Evolutionary conservation across 2,113 vertebrate species (phyloP).

Genomic region (Sterrhoptilus dennistouni): DNA sequence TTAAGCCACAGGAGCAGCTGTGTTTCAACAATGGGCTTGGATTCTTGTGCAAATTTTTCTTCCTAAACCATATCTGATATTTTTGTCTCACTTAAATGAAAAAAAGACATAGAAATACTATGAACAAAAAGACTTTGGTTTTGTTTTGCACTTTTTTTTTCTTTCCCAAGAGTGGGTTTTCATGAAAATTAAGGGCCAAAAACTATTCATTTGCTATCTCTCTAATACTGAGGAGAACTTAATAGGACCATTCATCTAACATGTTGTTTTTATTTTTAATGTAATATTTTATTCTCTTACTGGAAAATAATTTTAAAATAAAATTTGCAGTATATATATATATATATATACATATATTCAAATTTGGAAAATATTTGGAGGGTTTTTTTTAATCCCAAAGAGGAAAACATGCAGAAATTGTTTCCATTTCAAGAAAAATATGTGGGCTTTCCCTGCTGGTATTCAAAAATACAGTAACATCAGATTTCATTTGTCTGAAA

Average conservation of each 20-base stretch:
- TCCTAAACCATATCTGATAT: background rate
- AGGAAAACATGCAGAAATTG: background rate
- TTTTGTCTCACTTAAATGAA: background rate
- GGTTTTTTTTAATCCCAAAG: background rate
- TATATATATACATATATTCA: background rate
- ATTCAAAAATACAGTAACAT: background rate
- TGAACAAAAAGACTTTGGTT: background rate
- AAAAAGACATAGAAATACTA: background rate
- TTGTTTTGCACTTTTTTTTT: background rate
- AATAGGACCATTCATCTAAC: background rate
- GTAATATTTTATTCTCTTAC: background rate
- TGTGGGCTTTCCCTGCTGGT: background rate
- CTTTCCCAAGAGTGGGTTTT: fast-evolving
- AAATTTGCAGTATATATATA: background rate
- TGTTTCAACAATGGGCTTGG: background rate
- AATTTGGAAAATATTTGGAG: background rate
- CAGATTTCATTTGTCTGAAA: background rate
- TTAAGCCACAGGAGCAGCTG: background rate
- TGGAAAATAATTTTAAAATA: background rate
- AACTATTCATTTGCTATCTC: background rate
- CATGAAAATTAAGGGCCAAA: background rate
- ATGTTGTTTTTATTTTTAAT: fast-evolving
- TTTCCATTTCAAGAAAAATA: background rate
- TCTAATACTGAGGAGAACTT: background rate
- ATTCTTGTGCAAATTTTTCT: background rate